Evolutionary conservation across 2,113 vertebrate species (phyloP).

Genomic region (Zapus hudsonius): DNA sequence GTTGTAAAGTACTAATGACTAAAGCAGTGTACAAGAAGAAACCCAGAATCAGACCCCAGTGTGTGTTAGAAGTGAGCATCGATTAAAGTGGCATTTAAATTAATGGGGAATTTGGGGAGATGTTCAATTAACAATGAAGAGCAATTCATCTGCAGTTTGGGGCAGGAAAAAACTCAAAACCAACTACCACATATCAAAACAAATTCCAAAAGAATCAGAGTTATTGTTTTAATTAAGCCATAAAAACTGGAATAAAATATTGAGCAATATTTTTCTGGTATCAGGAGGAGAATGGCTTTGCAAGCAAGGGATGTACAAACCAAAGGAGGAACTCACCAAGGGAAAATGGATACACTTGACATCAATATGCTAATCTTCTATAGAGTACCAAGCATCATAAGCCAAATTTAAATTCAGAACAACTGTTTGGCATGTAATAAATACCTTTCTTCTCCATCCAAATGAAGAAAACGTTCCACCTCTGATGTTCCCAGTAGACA

Average conservation of each 20-base stretch:
- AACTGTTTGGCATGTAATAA: not conserved
- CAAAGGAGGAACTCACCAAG: not conserved
- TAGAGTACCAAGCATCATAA: not conserved
- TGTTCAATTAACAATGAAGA: constrained; percentile 50
- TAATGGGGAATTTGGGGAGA: constrained; percentile 42
- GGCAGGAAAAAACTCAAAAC: constrained; percentile 29
- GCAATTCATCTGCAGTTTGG: constrained; percentile 39
- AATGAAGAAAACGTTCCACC: not conserved
- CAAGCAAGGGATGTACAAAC: not conserved
- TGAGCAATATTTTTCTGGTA: not conserved
- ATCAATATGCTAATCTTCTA: not conserved
- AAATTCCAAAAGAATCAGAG: constrained; percentile 55
- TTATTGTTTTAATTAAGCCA: constrained; percentile 65
- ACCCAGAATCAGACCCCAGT: not conserved
- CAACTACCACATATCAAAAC: not conserved
- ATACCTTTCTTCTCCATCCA: not conserved
- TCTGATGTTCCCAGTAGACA: not conserved
- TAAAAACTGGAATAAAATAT: constrained; percentile 60
- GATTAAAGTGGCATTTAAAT: constrained; percentile 60
- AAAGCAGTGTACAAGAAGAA: constrained; percentile 42
- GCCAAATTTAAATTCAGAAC: constrained; percentile 23
- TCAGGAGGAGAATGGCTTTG: not conserved
- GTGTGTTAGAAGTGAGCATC: constrained; percentile 35
- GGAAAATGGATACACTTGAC: not conserved
- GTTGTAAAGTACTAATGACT: constrained; percentile 65